phyloP scores from a whole-genome alignment of 2,797 vertebrate genomes.

The Apodemus agrarius region DNA sequence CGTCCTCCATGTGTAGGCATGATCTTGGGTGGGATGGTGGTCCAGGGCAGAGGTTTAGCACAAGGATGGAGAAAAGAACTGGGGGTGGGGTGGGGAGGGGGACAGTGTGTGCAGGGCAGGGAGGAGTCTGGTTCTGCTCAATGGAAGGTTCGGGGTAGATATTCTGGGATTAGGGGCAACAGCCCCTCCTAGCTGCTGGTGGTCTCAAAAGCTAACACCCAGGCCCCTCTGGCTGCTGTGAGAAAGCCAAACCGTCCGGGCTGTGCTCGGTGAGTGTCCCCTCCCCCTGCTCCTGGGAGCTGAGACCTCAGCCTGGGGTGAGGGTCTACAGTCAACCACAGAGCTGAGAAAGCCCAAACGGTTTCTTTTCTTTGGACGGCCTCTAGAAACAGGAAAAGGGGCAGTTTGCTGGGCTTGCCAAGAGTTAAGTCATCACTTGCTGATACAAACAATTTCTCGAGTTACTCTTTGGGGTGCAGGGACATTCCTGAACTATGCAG shows the following conservation, averaged over 20 bases:
- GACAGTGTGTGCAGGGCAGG: not conserved
- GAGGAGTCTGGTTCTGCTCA: not conserved
- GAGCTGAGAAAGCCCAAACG: slow-evolving; percentile 65
- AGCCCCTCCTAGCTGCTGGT: not conserved
- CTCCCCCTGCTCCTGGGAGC: slow-evolving; percentile 17
- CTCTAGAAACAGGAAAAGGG: slow-evolving; percentile 82
- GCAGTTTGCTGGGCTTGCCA: slow-evolving; percentile 82
- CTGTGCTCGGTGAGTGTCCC: not conserved
- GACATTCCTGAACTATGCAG: slow-evolving; percentile 73
- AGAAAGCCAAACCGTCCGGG: slow-evolving; percentile 51
- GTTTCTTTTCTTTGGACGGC: slow-evolving; percentile 84
- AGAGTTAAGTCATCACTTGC: slow-evolving; percentile 83
- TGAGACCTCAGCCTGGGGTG: slow-evolving; percentile 51
- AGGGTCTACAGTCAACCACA: slow-evolving; percentile 56
- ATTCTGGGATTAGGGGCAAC: not conserved
- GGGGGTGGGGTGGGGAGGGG: too few relatives aligned
- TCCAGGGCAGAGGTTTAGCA: not conserved
- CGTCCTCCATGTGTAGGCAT: not conserved
- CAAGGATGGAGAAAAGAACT: not conserved
- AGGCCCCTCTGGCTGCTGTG: not conserved
- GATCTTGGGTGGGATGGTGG: not conserved
- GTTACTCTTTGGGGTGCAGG: slow-evolving; percentile 84
- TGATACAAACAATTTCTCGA: slow-evolving; percentile 85
- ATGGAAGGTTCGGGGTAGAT: not conserved
- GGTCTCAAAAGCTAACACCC: slow-evolving; percentile 43